A percentile compares a stretch with the other conserved stretches of the same genome.
Evolutionary conservation across 2,888 invertebrate genomes (phyloP).

Genomic region (Catocala fraxini): DNA sequence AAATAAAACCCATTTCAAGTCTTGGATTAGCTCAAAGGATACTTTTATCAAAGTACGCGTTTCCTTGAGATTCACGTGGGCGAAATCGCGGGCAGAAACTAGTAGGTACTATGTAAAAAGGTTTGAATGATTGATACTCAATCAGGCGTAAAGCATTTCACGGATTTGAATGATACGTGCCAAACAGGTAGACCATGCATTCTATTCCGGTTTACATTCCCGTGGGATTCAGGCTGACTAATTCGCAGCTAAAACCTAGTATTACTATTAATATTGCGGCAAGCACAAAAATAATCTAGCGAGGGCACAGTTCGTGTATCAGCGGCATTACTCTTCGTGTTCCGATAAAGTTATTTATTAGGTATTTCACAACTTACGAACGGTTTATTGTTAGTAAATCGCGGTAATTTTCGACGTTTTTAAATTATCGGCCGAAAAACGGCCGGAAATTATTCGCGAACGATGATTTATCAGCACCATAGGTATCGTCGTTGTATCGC

Average conservation of each 20-base stretch:
- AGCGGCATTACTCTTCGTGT: constrained; percentile 65
- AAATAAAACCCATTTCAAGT: too few relatives aligned
- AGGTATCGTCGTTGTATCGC: constrained; percentile 45
- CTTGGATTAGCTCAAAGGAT: too few relatives aligned
- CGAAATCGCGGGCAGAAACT: too few relatives aligned
- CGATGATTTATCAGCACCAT: constrained; percentile 63
- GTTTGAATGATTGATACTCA: too few relatives aligned
- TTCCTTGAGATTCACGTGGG: too few relatives aligned
- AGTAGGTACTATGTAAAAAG: too few relatives aligned
- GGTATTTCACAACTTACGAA: constrained; percentile 72
- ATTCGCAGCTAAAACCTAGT: neutral
- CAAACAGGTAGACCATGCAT: too few relatives aligned
- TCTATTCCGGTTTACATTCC: too few relatives aligned
- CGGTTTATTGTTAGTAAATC: constrained; percentile 58
- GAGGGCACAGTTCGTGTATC: constrained; percentile 65
- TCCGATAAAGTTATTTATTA: constrained; percentile 80
- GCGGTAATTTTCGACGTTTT: constrained; percentile 42
- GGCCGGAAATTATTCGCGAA: constrained; percentile 65
- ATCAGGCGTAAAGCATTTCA: too few relatives aligned
- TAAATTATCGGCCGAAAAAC: constrained; percentile 54
- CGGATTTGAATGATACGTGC: too few relatives aligned
- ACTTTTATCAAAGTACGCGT: too few relatives aligned
- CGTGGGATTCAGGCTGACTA: too few relatives aligned
- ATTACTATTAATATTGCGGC: constrained; percentile 20
- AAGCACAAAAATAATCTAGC: constrained; percentile 43